A percentile compares a stretch with the other conserved stretches of the same genome.
These are phyloP conservation scores for Eupithecia subumbrata DNA, from an alignment of 2,888 invertebrate species.

Conservation along the genomic window DNA sequence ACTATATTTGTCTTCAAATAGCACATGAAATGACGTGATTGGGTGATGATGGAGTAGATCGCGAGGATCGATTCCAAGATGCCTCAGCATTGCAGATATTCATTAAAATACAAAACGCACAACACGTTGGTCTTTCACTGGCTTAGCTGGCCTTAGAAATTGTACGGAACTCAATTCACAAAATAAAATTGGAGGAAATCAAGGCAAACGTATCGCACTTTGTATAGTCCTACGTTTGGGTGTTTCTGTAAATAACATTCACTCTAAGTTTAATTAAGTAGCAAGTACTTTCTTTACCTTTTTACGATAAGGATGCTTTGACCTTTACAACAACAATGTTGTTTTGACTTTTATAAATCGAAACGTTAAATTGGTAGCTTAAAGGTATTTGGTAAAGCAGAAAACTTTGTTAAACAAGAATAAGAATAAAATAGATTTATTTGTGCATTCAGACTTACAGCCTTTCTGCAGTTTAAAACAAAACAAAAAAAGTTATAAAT, in stretches of 20 bases:
- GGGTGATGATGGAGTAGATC: neutral
- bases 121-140: neutral
- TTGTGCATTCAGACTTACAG: too few species aligned
- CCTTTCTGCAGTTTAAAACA: too few species aligned
- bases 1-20: neutral
- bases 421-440: too few species aligned
- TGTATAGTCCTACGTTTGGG: neutral
- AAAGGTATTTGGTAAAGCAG: neutral
- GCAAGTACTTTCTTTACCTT: neutral
- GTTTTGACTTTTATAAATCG: constrained; percentile 6
- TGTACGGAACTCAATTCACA: neutral
- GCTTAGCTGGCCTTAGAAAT: neutral
- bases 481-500: too few species aligned
- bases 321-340: constrained; percentile 6
- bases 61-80: neutral
- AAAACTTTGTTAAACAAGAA: neutral
- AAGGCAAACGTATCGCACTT: neutral
- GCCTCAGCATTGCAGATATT: neutral
- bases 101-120: neutral
- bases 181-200: neutral
- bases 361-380: constrained; percentile 4
- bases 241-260: neutral
- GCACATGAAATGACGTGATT: neutral
- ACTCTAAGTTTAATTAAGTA: constrained; percentile 7
- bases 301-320: neutral